Evolutionary conservation across 2,113 vertebrate species (phyloP).

Genomic region (Monopterus albus): DNA sequence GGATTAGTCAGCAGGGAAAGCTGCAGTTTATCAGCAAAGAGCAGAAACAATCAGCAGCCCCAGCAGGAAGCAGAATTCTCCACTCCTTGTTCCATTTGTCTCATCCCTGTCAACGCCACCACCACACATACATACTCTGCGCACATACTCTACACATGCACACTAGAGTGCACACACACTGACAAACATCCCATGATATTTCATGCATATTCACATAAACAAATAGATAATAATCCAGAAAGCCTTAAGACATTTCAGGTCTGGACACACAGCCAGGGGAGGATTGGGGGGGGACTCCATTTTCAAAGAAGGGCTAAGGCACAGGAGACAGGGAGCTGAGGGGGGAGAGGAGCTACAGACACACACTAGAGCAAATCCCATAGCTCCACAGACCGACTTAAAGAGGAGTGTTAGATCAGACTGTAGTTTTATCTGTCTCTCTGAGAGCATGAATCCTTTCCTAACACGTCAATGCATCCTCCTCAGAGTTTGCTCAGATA

Average conservation of each 20-base stretch:
- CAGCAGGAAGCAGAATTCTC: slow-evolving; percentile 65
- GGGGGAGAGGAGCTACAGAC: slow-evolving; percentile 39
- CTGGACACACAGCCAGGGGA: slow-evolving; percentile 18
- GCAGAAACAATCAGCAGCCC: slow-evolving; percentile 76
- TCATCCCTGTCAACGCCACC: slow-evolving; percentile 4
- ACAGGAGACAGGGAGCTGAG: slow-evolving; percentile 54
- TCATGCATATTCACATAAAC: slow-evolving; percentile 63
- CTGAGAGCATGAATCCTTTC: slow-evolving; percentile 35
- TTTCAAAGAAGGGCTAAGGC: slow-evolving; percentile 68
- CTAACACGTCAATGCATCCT: slow-evolving; percentile 37
- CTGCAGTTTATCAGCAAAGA: slow-evolving; percentile 74
- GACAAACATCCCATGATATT: slow-evolving; percentile 48
- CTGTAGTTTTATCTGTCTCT: slow-evolving; percentile 58
- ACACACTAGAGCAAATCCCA: slow-evolving; percentile 63
- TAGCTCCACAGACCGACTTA: slow-evolving; percentile 47
- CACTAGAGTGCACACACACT: background rate
- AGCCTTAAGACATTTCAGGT: slow-evolving; percentile 47
- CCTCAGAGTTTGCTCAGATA: slow-evolving; percentile 38
- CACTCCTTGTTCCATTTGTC: slow-evolving; percentile 56
- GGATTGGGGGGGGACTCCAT: no score
- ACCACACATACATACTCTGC: background rate
- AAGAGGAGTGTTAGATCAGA: slow-evolving; percentile 60
- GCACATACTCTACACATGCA: background rate
- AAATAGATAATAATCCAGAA: slow-evolving; percentile 48
- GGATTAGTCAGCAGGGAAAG: slow-evolving; percentile 76